phyloP scores from a whole-genome alignment of 2,797 vertebrate species.

The Periparus ater region DNA sequence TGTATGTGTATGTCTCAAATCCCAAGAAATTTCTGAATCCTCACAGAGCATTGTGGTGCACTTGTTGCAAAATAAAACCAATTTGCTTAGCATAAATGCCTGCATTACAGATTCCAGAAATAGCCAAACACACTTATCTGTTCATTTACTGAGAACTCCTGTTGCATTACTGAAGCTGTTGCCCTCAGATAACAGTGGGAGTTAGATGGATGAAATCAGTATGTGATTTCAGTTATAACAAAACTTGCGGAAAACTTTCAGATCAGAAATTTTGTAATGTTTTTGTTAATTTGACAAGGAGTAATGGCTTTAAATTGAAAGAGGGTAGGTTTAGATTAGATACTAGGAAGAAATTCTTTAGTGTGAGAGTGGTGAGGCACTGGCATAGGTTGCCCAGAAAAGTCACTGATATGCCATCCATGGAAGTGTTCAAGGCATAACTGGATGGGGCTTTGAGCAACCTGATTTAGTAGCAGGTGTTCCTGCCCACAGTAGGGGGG shows the following conservation, averaged over 20 bases:
- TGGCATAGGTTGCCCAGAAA: background rate
- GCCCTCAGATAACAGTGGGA: background rate
- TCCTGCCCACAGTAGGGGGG: too few species aligned
- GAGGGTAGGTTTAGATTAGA: background rate
- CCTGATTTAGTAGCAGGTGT: background rate
- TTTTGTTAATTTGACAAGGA: background rate
- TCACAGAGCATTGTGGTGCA: background rate
- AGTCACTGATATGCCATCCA: fast-evolving
- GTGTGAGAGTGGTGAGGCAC: background rate
- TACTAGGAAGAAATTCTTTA: background rate
- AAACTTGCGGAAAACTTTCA: background rate
- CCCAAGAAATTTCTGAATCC: background rate
- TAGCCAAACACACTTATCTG: background rate
- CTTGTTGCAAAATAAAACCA: background rate
- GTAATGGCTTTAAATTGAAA: background rate
- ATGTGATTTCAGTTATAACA: background rate
- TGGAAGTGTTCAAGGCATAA: background rate
- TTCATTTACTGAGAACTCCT: background rate
- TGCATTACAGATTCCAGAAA: background rate
- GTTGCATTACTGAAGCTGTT: background rate
- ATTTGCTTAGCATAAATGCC: background rate
- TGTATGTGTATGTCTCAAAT: background rate
- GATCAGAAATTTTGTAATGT: background rate
- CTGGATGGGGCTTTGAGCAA: background rate
- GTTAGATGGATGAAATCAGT: background rate